Percentiles rank a stretch among this genome's conserved stretches.
Evolutionary conservation across 2,888 invertebrate species (phyloP).

Genomic region (Icerya purchasi): DNA sequence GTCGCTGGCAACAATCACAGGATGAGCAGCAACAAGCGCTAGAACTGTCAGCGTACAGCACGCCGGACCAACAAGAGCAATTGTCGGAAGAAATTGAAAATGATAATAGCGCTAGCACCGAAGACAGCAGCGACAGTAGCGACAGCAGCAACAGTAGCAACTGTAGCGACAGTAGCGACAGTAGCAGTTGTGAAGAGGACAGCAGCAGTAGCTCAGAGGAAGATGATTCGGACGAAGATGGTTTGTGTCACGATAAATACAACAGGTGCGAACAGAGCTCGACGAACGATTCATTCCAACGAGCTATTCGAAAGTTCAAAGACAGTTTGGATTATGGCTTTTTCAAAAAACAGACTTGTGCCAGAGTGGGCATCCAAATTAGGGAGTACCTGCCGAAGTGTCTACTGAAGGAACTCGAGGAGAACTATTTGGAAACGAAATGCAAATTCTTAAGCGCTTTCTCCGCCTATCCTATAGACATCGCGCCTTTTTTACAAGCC

Average conservation of each 20-base stretch:
- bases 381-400: conserved; percentile 3
- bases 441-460: conserved; percentile 1
- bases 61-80: too few species aligned
- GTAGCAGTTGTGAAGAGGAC: background rate
- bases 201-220: background rate
- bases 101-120: too few species aligned
- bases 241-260: background rate
- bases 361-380: background rate
- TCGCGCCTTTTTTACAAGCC: conserved; percentile 1
- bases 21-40: too few species aligned
- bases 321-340: background rate
- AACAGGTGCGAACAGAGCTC: too few species aligned
- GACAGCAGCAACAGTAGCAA: background rate
- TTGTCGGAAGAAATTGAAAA: too few species aligned
- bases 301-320: background rate
- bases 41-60: too few species aligned
- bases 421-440: conserved; percentile 3
- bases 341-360: background rate
- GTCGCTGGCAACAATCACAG: too few species aligned
- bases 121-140: background rate
- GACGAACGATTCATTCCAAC: background rate
- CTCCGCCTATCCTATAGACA: conserved; percentile 1
- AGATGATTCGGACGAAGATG: background rate
- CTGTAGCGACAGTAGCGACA: background rate
- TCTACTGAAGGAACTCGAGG: background rate